phyloP scores from a whole-genome alignment of 2,113 vertebrate species.

The Bagarius yarrelli region DNA sequence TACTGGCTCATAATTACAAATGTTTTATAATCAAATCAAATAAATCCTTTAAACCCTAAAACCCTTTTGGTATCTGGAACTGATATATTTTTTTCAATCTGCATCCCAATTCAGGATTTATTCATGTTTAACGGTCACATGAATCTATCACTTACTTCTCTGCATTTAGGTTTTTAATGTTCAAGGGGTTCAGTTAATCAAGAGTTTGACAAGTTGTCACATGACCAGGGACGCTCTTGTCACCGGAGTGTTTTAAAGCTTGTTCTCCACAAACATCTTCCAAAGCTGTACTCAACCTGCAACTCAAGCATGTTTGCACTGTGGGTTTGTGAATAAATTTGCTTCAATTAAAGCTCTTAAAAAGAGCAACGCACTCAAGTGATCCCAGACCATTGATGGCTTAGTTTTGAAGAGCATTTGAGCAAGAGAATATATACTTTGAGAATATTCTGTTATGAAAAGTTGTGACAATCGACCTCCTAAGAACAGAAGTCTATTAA shows the following conservation, averaged over 20 bases:
- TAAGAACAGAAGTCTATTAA: background rate
- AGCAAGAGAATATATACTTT: constrained; percentile 30
- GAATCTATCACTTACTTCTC: constrained; percentile 1
- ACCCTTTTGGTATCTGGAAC: too few species aligned
- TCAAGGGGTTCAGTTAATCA: background rate
- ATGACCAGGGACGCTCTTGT: constrained; percentile 23
- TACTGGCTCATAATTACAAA: background rate
- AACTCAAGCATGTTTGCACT: background rate
- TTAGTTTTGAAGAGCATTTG: constrained; percentile 21
- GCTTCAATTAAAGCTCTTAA: background rate
- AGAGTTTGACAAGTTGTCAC: constrained; percentile 27
- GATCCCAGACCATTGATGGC: constrained; percentile 17
- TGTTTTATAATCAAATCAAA: constrained; percentile 25
- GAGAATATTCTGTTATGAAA: constrained; percentile 51
- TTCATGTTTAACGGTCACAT: constrained; percentile 14
- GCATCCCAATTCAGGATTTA: background rate
- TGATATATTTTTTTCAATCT: constrained; percentile 36
- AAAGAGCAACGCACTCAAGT: constrained; percentile 14
- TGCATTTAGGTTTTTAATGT: background rate
- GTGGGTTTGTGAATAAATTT: constrained; percentile 7
- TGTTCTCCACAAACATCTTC: constrained; percentile 3
- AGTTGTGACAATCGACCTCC: constrained; percentile 48
- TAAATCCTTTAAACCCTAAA: too few species aligned
- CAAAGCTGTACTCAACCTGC: background rate
- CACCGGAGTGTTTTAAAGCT: background rate